Percentiles rank a stretch among this genome's conserved stretches.
Evolutionary conservation across 2,888 invertebrate species (phyloP).

Genomic region (Taphrorychus bicolor): DNA sequence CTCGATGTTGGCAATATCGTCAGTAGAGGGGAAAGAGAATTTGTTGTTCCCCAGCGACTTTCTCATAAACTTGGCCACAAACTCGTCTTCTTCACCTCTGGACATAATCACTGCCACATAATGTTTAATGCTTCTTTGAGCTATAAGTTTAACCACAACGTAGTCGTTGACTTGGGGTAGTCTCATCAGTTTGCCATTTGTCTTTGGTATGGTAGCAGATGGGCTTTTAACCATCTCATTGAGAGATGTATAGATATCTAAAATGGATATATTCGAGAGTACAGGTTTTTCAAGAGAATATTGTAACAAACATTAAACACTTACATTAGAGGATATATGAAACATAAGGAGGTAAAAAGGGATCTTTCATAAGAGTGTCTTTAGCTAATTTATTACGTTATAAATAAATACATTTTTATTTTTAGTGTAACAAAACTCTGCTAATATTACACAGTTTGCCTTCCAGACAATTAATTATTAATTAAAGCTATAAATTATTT

Average conservation of each 20-base stretch:
- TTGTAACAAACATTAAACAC: no score
- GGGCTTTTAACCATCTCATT: not conserved
- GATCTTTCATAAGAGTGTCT: no score
- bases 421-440: no score
- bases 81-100: constrained; percentile 29
- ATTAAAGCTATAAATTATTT: no score
- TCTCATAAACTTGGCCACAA: constrained; percentile 37
- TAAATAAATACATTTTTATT: no score
- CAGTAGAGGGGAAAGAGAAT: constrained; percentile 29
- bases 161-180: constrained; percentile 34
- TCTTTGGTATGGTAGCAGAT: not conserved
- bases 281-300: no score
- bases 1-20: constrained; percentile 34
- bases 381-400: no score
- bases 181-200: not conserved
- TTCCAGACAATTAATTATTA: no score
- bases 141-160: constrained; percentile 29
- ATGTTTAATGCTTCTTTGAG: constrained; percentile 33
- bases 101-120: constrained; percentile 34
- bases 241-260: not conserved
- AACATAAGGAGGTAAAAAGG: no score
- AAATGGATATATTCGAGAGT: not conserved
- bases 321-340: no score
- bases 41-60: constrained; percentile 36
- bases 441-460: no score